phyloP scores from a whole-genome alignment of 2,888 invertebrate species.

The Melanophora roralis region DNA sequence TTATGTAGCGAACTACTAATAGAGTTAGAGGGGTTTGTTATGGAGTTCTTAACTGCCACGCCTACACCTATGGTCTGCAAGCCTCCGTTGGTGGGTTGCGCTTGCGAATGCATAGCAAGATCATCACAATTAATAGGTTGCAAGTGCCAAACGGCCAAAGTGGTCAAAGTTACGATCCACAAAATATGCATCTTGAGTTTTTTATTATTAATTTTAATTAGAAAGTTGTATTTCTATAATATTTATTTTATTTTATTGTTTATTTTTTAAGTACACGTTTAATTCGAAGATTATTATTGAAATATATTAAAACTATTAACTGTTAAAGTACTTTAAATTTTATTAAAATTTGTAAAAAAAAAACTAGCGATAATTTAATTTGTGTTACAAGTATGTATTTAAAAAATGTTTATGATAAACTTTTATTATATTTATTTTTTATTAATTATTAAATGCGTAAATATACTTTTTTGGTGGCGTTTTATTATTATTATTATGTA shows the following conservation, averaged over 20 bases:
- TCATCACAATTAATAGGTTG: slow-evolving; percentile 65
- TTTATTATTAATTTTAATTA: not conserved
- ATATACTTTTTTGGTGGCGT: slow-evolving; percentile 59
- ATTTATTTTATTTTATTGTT: slow-evolving; percentile 24
- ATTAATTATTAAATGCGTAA: slow-evolving; percentile 17
- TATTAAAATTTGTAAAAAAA: slow-evolving; percentile 3
- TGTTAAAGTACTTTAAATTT: slow-evolving; percentile 8
- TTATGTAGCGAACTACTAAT: slow-evolving; percentile 31
- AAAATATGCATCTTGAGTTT: slow-evolving; percentile 64
- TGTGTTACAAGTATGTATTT: slow-evolving; percentile 6
- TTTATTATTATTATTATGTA: slow-evolving; percentile 63
- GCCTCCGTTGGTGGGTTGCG: slow-evolving; percentile 44
- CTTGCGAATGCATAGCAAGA: slow-evolving; percentile 55
- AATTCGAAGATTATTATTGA: not conserved
- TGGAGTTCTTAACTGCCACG: slow-evolving; percentile 14
- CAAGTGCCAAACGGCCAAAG: slow-evolving; percentile 63
- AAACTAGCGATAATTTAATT: slow-evolving; percentile 3
- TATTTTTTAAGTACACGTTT: slow-evolving; percentile 32
- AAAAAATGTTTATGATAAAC: slow-evolving; percentile 30
- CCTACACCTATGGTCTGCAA: slow-evolving; percentile 31
- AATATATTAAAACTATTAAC: slow-evolving; percentile 22
- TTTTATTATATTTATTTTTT: not conserved
- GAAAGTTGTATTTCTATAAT: not conserved
- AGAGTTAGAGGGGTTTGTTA: slow-evolving; percentile 26
- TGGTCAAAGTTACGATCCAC: slow-evolving; percentile 60